phyloP scores from a whole-genome alignment of 2,113 vertebrate species.

The Calcarius ornatus region DNA sequence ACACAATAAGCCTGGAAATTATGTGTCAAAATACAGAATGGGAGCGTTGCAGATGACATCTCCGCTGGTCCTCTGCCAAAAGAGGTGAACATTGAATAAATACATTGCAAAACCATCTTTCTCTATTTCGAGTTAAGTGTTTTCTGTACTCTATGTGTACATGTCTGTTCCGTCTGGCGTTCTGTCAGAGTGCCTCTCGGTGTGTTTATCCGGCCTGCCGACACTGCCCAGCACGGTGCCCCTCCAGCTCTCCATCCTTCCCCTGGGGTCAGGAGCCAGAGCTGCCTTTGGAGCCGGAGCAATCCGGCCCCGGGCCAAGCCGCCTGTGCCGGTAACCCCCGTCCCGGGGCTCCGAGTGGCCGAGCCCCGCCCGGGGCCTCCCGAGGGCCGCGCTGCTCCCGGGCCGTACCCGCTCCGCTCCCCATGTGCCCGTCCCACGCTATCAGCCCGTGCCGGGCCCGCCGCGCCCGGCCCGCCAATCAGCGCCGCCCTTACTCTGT shows the following conservation, averaged over 20 bases:
- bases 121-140: neutral
- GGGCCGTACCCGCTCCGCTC: accelerated
- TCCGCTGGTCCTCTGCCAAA: neutral
- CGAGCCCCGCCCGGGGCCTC: accelerated
- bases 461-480: slow-evolving; percentile 54
- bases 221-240: accelerated
- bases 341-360: accelerated
- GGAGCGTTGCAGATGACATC: neutral
- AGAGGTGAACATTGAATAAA: neutral
- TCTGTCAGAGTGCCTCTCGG: accelerated
- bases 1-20: neutral
- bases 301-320: accelerated
- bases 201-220: accelerated
- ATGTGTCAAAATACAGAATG: neutral
- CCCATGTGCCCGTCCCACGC: neutral
- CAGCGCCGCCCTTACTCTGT: slow-evolving; percentile 40
- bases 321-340: accelerated
- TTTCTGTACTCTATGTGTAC: no score
- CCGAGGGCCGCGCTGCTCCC: accelerated
- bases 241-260: no score
- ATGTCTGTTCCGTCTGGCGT: accelerated
- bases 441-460: neutral
- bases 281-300: neutral
- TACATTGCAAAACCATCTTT: accelerated
- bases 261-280: accelerated